Percentiles rank a stretch among this genome's conserved stretches.
Conservation (phyloP, 1,140 invertebrate genomes). For the Sarcophaga peregrina region DNA sequence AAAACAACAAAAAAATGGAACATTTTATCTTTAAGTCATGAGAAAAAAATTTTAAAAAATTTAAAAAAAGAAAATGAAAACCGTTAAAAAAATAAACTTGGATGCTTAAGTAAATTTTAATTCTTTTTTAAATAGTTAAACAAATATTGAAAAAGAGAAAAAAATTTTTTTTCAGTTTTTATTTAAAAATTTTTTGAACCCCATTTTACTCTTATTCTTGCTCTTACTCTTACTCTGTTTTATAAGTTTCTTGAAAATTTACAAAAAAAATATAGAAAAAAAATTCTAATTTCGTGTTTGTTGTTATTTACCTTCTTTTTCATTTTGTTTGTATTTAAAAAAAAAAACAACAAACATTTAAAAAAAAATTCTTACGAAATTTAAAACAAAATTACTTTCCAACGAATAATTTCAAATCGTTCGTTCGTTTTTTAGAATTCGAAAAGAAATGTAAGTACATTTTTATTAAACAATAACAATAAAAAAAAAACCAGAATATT, state of each 20-base stretch:
- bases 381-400: neutral
- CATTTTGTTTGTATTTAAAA: conserved; percentile 46
- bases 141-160: neutral
- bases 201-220: neutral
- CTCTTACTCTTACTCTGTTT: neutral
- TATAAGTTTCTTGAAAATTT: neutral
- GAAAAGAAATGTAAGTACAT: conserved; percentile 42
- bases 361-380: conserved; percentile 36
- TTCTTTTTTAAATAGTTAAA: conserved; percentile 8
- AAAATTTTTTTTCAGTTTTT: neutral
- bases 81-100: neutral
- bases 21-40: conserved; percentile 5
- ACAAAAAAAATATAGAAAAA: neutral
- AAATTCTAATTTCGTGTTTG: conserved; percentile 48
- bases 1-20: neutral
- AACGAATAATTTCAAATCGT: conserved; percentile 8
- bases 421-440: conserved; percentile 18
- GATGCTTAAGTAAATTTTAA: neutral
- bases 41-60: neutral
- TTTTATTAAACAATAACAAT: conserved; percentile 14
- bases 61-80: neutral
- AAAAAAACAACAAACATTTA: conserved; percentile 44
- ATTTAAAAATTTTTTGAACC: neutral
- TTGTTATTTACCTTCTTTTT: conserved; percentile 45
- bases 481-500: neutral